Conservation (phyloP, 1,140 invertebrate genomes). For the Papilio glaucus region DNA sequence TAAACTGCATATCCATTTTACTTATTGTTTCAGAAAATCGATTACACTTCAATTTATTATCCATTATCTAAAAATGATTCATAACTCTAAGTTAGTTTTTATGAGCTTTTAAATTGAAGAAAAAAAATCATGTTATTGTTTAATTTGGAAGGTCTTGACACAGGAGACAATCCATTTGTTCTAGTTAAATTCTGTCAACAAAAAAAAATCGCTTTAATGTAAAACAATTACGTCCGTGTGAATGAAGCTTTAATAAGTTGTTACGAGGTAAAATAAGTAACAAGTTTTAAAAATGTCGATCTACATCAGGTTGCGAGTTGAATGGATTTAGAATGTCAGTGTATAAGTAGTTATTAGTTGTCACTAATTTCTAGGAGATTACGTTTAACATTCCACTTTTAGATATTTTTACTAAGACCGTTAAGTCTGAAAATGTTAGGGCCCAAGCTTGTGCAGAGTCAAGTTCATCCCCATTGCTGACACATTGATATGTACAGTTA, state of each 20-base stretch:
- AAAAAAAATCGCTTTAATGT: neutral
- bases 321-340: constrained; percentile 34
- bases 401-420: constrained; percentile 50
- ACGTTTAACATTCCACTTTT: constrained; percentile 61
- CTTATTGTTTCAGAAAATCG: too few species aligned
- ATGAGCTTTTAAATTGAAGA: too few species aligned
- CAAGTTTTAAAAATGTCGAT: neutral
- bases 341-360: constrained; percentile 40
- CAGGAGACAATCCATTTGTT: too few species aligned
- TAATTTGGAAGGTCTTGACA: too few species aligned
- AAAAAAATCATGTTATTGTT: too few species aligned
- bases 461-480: constrained; percentile 29
- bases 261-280: neutral
- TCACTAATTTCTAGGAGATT: constrained; percentile 54
- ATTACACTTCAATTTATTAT: too few species aligned
- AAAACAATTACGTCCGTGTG: neutral
- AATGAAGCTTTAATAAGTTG: constrained; percentile 6
- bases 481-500: constrained; percentile 21
- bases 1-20: too few species aligned
- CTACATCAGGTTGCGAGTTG: neutral
- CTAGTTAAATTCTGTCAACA: neutral
- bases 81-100: too few species aligned
- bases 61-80: too few species aligned
- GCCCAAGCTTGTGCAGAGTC: constrained; percentile 38
- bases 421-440: constrained; percentile 45